phyloP scores from a whole-genome alignment of 2,113 vertebrate species.

The Zapus hudsonius region DNA sequence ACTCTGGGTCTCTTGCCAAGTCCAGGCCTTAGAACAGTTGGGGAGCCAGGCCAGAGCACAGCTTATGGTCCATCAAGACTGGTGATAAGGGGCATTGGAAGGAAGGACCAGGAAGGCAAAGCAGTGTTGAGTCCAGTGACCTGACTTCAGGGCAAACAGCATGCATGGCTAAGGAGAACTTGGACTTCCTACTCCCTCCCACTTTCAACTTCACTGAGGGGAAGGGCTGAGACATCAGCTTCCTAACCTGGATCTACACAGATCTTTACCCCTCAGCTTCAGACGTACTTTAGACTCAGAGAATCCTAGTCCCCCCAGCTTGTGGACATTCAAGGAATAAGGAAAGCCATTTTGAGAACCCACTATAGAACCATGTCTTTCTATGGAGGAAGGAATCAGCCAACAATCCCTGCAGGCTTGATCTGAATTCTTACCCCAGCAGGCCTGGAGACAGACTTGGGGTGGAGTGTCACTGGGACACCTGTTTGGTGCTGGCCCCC shows the following conservation, averaged over 20 bases:
- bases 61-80: background rate
- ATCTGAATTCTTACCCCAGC: slow-evolving; percentile 71
- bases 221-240: background rate
- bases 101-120: background rate
- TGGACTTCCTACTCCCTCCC: background rate
- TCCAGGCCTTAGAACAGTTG: background rate
- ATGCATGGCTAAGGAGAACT: slow-evolving; percentile 13
- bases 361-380: background rate
- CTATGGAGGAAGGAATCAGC: background rate
- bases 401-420: background rate
- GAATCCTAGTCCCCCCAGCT: background rate
- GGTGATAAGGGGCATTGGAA: background rate
- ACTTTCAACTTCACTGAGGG: background rate
- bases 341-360: background rate
- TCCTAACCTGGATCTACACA: background rate
- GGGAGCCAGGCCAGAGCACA: background rate
- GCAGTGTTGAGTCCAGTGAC: background rate
- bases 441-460: slow-evolving; percentile 53
- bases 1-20: background rate
- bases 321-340: background rate
- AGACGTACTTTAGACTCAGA: background rate
- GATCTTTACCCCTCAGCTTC: background rate
- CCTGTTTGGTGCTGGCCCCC: slow-evolving; percentile 6
- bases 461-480: background rate
- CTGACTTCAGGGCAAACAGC: background rate